phyloP scores from a whole-genome alignment of 2,797 vertebrate species.

The Lepidocolaptes lacrymiger region DNA sequence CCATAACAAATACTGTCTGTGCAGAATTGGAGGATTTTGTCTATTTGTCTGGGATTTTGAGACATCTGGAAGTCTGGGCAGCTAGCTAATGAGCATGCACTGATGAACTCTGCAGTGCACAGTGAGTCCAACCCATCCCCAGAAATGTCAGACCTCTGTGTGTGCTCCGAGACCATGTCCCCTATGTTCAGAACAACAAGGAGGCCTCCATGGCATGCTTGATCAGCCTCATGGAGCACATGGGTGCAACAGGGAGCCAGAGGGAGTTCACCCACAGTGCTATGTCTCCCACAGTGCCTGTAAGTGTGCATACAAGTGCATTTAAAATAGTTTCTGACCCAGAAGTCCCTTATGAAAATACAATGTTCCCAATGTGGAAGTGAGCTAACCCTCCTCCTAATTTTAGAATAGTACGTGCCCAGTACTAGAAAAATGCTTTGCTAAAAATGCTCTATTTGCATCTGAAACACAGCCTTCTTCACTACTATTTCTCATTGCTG shows the following conservation, averaged over 20 bases:
- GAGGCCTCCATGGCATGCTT: not conserved
- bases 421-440: not conserved
- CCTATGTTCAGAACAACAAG: rapidly evolving
- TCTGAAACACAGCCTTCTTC: not conserved
- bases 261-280: not conserved
- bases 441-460: not conserved
- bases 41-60: constrained; percentile 65
- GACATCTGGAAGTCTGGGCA: constrained; percentile 67
- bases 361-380: not conserved
- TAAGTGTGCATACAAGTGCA: not conserved
- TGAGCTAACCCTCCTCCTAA: constrained; percentile 2
- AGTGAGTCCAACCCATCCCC: not conserved
- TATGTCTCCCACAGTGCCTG: not conserved
- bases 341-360: not conserved
- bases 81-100: constrained; percentile 45
- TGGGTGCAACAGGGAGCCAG: rapidly evolving
- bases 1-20: constrained; percentile 12
- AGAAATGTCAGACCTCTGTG: not conserved
- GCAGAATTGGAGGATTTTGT: constrained; percentile 39
- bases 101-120: constrained; percentile 15
- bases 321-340: constrained; percentile 11
- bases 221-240: not conserved
- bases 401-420: not conserved
- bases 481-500: not conserved
- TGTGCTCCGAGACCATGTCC: not conserved